Conservation (phyloP, 1,140 invertebrate genomes). For the Drosophila eugracilis region DNA sequence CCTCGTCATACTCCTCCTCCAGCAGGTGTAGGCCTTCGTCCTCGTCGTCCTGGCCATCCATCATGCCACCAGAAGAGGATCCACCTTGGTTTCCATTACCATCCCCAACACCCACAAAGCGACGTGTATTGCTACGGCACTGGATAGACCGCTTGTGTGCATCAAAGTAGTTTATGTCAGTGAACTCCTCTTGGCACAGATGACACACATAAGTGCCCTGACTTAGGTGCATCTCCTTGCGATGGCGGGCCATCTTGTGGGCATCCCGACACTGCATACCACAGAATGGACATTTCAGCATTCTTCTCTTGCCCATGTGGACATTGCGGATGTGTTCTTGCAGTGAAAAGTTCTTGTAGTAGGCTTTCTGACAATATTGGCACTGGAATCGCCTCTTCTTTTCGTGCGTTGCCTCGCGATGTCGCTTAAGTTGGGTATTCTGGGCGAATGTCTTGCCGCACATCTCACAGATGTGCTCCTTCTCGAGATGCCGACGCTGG, state of each 20-base stretch:
- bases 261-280: conserved; percentile 82
- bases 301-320: conserved; percentile 77
- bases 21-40: conserved; percentile 37
- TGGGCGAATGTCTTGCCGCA: conserved; percentile 80
- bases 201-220: conserved; percentile 70
- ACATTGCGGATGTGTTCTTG: conserved; percentile 81
- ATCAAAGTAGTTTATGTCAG: conserved; percentile 80
- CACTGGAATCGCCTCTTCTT: conserved; percentile 78
- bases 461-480: conserved; percentile 80
- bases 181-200: conserved; percentile 78
- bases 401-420: conserved; percentile 78
- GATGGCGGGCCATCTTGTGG: conserved; percentile 80
- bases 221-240: conserved; percentile 76
- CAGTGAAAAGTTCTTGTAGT: conserved; percentile 79
- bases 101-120: conserved; percentile 14
- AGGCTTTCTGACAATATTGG: conserved; percentile 73
- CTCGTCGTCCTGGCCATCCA: conserved; percentile 46
- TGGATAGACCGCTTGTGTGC: conserved; percentile 81
- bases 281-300: conserved; percentile 78
- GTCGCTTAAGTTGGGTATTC: conserved; percentile 74
- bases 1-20: conserved; percentile 70
- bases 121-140: conserved; percentile 75
- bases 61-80: conserved; percentile 9
- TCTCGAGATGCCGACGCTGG: conserved; percentile 72
- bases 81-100: conserved; percentile 6